Percentiles rank a stretch among this genome's conserved stretches.
Conservation (phyloP, 2,888 invertebrate genomes). For the Drosophila limbata region DNA sequence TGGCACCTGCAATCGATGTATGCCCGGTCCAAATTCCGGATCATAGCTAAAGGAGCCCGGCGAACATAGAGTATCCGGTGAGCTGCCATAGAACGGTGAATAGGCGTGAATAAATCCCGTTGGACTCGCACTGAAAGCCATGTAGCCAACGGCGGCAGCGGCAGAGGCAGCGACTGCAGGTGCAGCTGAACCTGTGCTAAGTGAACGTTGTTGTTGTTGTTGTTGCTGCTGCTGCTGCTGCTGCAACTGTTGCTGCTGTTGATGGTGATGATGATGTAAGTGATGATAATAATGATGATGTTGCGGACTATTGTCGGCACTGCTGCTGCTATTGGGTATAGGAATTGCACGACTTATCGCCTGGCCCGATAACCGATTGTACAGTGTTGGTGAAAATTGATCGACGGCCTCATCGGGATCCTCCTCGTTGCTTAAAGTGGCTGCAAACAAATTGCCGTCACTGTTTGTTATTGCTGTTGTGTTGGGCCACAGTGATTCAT, state of each 20-base stretch:
- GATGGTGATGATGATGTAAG: slow-evolving; percentile 9
- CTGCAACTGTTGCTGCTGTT: slow-evolving; percentile 18
- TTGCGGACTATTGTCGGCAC: slow-evolving; percentile 81
- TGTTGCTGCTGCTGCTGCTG: not conserved
- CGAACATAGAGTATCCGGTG: slow-evolving; percentile 70
- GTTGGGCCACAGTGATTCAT: slow-evolving; percentile 75
- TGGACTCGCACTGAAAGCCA: slow-evolving; percentile 82
- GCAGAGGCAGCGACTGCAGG: slow-evolving; percentile 25
- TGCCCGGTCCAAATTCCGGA: slow-evolving; percentile 67
- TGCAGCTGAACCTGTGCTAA: slow-evolving; percentile 42
- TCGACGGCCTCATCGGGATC: slow-evolving; percentile 76
- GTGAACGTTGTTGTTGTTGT: slow-evolving; percentile 38
- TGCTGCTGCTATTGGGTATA: slow-evolving; percentile 75
- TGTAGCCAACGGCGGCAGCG: slow-evolving; percentile 55
- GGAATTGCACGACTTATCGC: slow-evolving; percentile 74
- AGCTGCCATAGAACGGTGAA: slow-evolving; percentile 82
- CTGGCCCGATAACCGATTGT: slow-evolving; percentile 41
- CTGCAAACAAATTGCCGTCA: slow-evolving; percentile 67
- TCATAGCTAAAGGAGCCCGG: slow-evolving; percentile 80
- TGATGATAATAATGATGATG: slow-evolving; percentile 52
- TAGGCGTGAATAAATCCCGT: slow-evolving; percentile 67
- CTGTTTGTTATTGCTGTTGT: slow-evolving; percentile 33
- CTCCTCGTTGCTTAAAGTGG: slow-evolving; percentile 47
- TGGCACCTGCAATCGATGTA: slow-evolving; percentile 76
- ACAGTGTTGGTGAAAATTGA: slow-evolving; percentile 82